Evolutionary conservation across 2,797 vertebrate genomes (phyloP), one percentile per base, ranked within the genome.

Genomic region (Amniataba percoides): DNA sequence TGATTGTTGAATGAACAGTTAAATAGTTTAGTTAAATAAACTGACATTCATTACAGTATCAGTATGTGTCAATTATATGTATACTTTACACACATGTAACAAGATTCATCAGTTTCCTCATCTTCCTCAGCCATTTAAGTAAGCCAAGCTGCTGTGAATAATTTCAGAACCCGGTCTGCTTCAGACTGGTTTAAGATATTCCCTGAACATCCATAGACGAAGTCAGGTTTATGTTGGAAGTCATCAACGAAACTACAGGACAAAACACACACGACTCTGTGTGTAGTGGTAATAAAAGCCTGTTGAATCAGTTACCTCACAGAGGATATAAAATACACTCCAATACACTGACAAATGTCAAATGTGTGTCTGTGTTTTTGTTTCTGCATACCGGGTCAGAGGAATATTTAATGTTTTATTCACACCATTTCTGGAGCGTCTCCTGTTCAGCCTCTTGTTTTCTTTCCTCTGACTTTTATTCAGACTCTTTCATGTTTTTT

Each of bases 381-480:
- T 66, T 16, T 59, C 10, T 52, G 51, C 9, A 11, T 42, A 8
- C 52, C 16, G 6, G 43, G 36, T 68, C 72, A 58, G 18, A 59
- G 53, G 57, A 36, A 59, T 57, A 19, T 60, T 52, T 58, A 2
- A 19, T 48, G n/a, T 72, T 82, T 40, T 40, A 75, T 73, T 76
- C 63, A 65, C 19, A 57, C 0, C 14, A 8, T 21, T 48, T 59
- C 2, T 53, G 40, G 31, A 36, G n/a, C 7, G 13, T 61, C 73
- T 76, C 74, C 25, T 48, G 71, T 68, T 51, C 61, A 59, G 59
- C 51, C n/a, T 62, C 49, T 77, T 75, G 68, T 83, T 77, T 84
- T 82, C 60, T 49, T 34, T 27, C 39, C 71, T n/a, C 4, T 49
- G 59, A 76, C 53, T 88, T 81, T 75, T 70, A 73, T 78, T 83